phyloP scores from a whole-genome alignment of 2,888 invertebrate species.

The Venusia cambrica region DNA sequence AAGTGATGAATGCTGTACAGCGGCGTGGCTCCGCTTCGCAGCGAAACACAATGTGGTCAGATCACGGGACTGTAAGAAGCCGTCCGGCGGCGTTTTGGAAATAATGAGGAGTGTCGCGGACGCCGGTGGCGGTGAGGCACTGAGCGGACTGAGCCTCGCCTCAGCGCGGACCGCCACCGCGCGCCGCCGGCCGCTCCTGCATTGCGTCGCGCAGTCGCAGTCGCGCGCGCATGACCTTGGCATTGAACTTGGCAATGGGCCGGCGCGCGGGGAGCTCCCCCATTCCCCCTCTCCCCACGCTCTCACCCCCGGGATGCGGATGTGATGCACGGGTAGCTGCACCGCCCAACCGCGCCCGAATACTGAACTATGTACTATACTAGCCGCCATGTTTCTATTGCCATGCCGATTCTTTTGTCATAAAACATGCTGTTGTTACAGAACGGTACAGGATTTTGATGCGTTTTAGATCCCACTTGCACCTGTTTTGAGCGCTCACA shows the following conservation, averaged over 20 bases:
- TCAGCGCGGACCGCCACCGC: too few species aligned
- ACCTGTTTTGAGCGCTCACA: too few species aligned
- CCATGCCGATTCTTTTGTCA: too few species aligned
- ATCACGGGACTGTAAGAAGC: slow-evolving; percentile 21
- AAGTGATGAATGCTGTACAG: slow-evolving; percentile 51
- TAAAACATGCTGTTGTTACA: too few species aligned
- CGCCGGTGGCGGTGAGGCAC: slow-evolving; percentile 68
- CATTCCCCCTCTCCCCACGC: slow-evolving; percentile 7
- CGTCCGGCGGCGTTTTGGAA: slow-evolving; percentile 28
- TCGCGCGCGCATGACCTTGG: slow-evolving; percentile 87
- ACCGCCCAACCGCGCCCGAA: slow-evolving; percentile 53
- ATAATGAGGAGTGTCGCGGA: slow-evolving; percentile 48
- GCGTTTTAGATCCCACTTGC: too few species aligned
- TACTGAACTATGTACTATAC: slow-evolving; percentile 37
- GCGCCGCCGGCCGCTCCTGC: slow-evolving; percentile 80
- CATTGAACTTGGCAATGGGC: slow-evolving; percentile 89
- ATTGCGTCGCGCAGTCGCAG: slow-evolving; percentile 85
- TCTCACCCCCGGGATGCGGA: slow-evolving; percentile 39
- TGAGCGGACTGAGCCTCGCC: too few species aligned
- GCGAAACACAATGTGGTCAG: slow-evolving; percentile 48
- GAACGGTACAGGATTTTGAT: too few species aligned
- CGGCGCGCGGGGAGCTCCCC: slow-evolving; percentile 51
- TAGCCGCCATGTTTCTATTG: slow-evolving; percentile 33
- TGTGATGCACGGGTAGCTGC: slow-evolving; percentile 72
- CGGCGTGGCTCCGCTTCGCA: slow-evolving; percentile 43